These are phyloP conservation scores for Cheumatopsyche charites DNA, from an alignment of 1,140 invertebrate genomes.

Conservation along the genomic window DNA sequence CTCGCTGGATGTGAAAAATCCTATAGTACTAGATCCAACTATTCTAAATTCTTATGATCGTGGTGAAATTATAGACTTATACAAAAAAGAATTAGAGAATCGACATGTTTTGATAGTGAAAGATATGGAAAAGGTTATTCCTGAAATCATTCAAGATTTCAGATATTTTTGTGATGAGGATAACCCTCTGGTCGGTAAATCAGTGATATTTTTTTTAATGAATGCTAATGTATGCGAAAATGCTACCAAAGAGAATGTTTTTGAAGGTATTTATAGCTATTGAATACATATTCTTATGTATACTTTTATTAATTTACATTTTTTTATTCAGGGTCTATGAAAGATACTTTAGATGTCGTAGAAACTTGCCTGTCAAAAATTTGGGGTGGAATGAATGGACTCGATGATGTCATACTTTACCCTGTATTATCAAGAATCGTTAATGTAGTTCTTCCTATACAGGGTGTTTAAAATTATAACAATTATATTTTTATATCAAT, in stretches of 20 bases:
- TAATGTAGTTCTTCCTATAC: conserved; percentile 15
- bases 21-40: background rate
- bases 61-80: conserved; percentile 23
- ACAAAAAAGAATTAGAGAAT: background rate
- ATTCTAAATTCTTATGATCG: conserved; percentile 2
- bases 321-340: conserved; percentile 12
- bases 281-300: background rate
- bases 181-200: background rate
- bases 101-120: conserved; percentile 21
- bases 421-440: conserved; percentile 13
- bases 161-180: conserved; percentile 29
- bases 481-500: no score
- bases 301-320: background rate
- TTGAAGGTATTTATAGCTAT: background rate
- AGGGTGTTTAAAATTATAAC: background rate
- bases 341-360: background rate
- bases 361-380: conserved; percentile 20
- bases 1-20: background rate
- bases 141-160: conserved; percentile 21
- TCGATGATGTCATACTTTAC: background rate
- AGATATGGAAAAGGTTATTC: conserved; percentile 3
- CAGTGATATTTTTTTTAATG: conserved; percentile 22
- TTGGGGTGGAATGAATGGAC: background rate
- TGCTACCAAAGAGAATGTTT: background rate
- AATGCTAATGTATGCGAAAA: conserved; percentile 9